Conservation (phyloP, 2,113 vertebrate species). For the Procapra przewalskii region DNA sequence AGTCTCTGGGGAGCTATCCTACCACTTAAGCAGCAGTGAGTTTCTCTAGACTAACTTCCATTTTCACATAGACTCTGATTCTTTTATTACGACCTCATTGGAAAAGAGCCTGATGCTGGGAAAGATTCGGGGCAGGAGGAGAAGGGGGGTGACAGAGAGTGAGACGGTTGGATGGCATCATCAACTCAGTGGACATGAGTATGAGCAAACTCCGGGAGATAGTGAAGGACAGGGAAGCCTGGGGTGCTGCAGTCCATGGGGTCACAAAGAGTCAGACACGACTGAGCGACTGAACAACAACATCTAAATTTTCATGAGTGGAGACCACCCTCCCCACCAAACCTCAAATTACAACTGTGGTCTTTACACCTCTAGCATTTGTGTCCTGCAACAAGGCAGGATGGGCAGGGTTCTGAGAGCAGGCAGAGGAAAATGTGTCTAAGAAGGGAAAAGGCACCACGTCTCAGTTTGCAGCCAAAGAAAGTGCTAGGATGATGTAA, state of each 20-base stretch:
- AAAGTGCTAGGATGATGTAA: neutral
- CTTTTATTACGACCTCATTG: neutral
- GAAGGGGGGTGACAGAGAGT: neutral
- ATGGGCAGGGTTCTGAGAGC: neutral
- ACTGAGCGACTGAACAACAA: neutral
- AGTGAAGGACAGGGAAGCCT: neutral
- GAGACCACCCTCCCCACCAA: neutral
- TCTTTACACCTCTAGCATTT: neutral
- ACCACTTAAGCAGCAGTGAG: neutral
- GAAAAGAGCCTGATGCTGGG: neutral
- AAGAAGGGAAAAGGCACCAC: accelerated
- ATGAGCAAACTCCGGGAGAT: neutral
- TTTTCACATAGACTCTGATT: neutral
- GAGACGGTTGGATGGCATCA: neutral
- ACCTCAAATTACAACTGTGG: neutral
- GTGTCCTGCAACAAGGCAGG: neutral
- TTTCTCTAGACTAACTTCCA: neutral
- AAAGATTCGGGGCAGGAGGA: neutral
- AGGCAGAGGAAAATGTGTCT: neutral
- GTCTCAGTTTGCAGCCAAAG: neutral
- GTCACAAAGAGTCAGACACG: neutral
- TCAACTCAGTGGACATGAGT: neutral
- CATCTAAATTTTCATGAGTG: neutral
- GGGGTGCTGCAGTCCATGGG: neutral
- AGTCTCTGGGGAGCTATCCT: neutral